phyloP scores from a whole-genome alignment of 2,888 invertebrate species.

The Ectobius pallidus region DNA sequence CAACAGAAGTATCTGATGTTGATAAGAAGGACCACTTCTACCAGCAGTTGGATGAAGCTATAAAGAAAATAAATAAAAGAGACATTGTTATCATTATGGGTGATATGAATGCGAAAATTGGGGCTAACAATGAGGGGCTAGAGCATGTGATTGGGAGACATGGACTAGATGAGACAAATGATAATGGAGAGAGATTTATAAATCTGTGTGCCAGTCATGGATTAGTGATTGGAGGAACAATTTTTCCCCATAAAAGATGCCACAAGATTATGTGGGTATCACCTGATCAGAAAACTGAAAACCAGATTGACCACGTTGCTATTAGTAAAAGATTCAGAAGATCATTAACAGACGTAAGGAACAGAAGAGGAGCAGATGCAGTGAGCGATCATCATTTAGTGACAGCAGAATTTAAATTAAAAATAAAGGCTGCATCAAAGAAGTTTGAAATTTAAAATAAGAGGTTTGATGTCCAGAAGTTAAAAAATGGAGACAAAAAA shows the following conservation, averaged over 20 bases:
- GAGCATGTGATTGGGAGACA: constrained; percentile 14
- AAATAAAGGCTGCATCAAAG: too few relatives aligned
- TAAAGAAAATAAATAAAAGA: background rate
- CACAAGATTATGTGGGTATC: background rate
- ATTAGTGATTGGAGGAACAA: background rate
- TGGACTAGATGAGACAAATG: too few relatives aligned
- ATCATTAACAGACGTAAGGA: background rate
- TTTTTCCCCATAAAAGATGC: background rate
- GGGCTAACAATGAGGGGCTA: background rate
- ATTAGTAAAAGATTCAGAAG: background rate
- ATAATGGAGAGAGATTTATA: too few relatives aligned
- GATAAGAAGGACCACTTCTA: background rate
- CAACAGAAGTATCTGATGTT: background rate
- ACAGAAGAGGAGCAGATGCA: background rate
- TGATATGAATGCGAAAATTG: background rate
- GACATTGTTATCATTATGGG: background rate
- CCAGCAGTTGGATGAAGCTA: background rate
- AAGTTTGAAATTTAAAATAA: too few relatives aligned
- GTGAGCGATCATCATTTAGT: background rate
- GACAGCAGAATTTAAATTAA: too few relatives aligned
- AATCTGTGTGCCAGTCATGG: too few relatives aligned
- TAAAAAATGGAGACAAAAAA: too few relatives aligned
- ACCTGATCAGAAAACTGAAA: background rate
- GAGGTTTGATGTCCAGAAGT: too few relatives aligned
- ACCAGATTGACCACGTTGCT: background rate